Conservation (phyloP, 37 sponge, comb jelly and placozoan species). For the Mnemiopsis leidyi region DNA sequence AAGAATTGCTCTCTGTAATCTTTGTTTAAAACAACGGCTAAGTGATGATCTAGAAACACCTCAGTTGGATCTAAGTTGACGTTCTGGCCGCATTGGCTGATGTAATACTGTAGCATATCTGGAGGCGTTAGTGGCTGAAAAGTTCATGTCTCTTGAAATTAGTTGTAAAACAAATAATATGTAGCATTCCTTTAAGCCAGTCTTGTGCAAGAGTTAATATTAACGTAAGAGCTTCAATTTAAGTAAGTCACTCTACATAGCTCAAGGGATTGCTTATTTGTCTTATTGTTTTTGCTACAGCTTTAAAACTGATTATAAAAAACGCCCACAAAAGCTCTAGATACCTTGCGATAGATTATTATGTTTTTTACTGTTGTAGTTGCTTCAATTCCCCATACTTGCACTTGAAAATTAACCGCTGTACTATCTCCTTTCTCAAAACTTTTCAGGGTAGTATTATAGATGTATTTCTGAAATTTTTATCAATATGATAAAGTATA, state of each 20-base stretch:
- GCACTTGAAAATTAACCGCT: not conserved
- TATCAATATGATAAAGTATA: no score
- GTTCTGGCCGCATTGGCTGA: not conserved
- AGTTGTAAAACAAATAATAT: no score
- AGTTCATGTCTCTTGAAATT: no score
- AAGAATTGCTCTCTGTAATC: not conserved
- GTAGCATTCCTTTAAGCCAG: no score
- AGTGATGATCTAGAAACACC: not conserved
- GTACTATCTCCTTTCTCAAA: not conserved
- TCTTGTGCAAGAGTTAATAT: no score
- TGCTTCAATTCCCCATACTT: not conserved
- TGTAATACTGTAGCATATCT: not conserved
- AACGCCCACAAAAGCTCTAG: no score
- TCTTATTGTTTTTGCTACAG: no score
- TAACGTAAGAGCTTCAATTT: no score
- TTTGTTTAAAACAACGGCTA: not conserved
- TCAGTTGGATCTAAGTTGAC: not conserved
- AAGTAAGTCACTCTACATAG: no score
- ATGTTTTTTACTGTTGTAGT: not conserved
- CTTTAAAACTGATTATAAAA: no score
- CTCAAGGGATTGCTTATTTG: no score
- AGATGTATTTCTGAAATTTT: not conserved
- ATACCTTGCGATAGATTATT: not conserved
- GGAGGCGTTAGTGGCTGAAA: not conserved
- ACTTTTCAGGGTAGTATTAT: not conserved